Evolutionary conservation across 1,140 invertebrate genomes (phyloP), one percentile per base, ranked within the genome.

Genomic region (Marisa cornuarietis): DNA sequence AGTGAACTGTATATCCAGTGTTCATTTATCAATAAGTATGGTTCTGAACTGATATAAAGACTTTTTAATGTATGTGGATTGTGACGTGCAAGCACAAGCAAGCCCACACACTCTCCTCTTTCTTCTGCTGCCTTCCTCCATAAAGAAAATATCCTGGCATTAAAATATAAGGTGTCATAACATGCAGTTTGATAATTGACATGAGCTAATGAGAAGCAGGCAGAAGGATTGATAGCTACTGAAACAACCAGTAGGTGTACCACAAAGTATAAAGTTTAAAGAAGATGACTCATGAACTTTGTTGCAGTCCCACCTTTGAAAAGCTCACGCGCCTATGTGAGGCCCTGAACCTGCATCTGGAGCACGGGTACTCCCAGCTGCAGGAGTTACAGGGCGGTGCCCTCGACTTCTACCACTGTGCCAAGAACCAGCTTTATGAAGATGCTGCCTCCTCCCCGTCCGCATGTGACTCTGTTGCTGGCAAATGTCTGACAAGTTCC

Each of bases 261-360:
- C 31, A 42, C 31, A 42, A 42, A 42, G 31, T 42, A 42, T 42
- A 42, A 42, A 42, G 31, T 42, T 42, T 6, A 42, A 42, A 42
- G 6, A 42, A 42, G 31, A 42, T 42, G 31, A 42, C 31, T 4
- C 2, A 6, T 42, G 31, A 58, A 18, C 71, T 79, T 66, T 73
- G 24, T 84, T 86, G 69, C 82, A 89, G 88, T 66, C 88, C 87
- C 51, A 83, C 81, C 42, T 89, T 89, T 86, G 87, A 87, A 42
- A 84, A 85, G 63, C 71, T 88, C 8, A 81, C 81, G n/a, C 71
- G 83, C 31, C 84, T 85, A 83, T 83, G 83, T 75, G 87, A 89
- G 66, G 85, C 87, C 31, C 71, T 89, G 22, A 54, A 85, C 8
- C 79, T 88, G 16, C 83, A 89, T 71, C 49, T 88, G 51, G 86